Evolutionary conservation across 2,113 vertebrate species (phyloP).

Genomic region (Melierax canorus): DNA sequence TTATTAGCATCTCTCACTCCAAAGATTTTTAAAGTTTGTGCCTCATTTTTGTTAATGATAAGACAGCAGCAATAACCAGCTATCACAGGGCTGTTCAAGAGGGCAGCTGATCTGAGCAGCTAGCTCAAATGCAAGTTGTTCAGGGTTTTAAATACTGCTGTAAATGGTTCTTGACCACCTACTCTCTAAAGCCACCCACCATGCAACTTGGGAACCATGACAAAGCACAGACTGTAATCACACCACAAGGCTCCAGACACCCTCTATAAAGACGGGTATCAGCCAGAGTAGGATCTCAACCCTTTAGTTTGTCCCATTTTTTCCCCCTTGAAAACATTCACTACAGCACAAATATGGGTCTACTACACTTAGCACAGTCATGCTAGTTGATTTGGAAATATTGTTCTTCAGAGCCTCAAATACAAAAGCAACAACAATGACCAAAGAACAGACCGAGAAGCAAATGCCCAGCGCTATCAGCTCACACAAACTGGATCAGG

Average conservation of each 20-base stretch:
- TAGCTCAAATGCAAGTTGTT: not conserved
- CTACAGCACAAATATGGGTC: not conserved
- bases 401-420: not conserved
- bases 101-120: not conserved
- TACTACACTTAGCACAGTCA: rapidly evolving
- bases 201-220: not conserved
- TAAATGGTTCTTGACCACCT: not conserved
- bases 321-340: not conserved
- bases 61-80: not conserved
- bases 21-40: not conserved
- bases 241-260: not conserved
- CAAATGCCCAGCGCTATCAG: rapidly evolving
- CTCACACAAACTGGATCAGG: not conserved
- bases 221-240: not conserved
- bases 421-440: not conserved
- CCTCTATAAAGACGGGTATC: not conserved
- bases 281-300: not conserved
- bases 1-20: not conserved
- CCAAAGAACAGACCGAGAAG: not conserved
- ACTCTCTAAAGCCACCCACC: not conserved
- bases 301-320: not conserved
- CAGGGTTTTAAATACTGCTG: not conserved
- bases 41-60: not conserved
- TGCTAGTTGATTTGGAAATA: not conserved
- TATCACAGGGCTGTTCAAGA: not conserved